Conservation (phyloP, 2,888 invertebrate genomes). For the Hemaris fuciformis region DNA sequence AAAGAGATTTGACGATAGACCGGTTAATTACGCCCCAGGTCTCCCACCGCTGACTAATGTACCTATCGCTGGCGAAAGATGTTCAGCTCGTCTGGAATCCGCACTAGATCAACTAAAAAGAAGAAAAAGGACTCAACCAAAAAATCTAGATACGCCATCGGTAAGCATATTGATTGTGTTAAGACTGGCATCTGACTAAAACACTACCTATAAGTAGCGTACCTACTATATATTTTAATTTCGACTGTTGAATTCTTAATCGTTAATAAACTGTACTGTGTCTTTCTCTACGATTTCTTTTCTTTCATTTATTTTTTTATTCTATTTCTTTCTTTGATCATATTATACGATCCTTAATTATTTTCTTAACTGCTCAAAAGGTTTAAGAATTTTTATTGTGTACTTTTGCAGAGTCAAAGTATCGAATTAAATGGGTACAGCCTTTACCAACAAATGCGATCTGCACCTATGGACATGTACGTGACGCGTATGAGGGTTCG, state of each 20-base stretch:
- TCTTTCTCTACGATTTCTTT: too few species aligned
- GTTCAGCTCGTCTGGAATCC: constrained; percentile 84
- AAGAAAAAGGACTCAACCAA: constrained; percentile 78
- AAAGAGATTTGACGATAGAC: constrained; percentile 65
- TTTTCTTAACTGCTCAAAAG: background rate
- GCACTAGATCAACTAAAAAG: constrained; percentile 85
- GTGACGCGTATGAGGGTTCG: constrained; percentile 86
- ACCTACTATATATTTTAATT: too few species aligned
- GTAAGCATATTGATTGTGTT: constrained; percentile 45
- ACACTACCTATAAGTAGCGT: too few species aligned
- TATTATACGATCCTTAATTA: background rate
- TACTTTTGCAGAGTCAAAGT: constrained; percentile 67
- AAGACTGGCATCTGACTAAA: too few species aligned
- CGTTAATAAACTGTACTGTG: too few species aligned
- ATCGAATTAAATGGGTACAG: constrained; percentile 84
- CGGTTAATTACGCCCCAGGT: constrained; percentile 46
- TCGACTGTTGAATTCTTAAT: too few species aligned
- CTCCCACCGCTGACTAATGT: constrained; percentile 63
- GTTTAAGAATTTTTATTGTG: background rate
- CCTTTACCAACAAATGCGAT: constrained; percentile 83
- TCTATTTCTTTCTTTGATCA: too few species aligned
- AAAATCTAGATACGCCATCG: constrained; percentile 67
- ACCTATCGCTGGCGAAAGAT: constrained; percentile 77
- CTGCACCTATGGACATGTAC: constrained; percentile 85
- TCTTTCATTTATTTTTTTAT: too few species aligned